Evolutionary conservation across 2,113 vertebrate species (phyloP), one percentile per base, ranked within the genome.

Genomic region (Meleagris gallopavo): DNA sequence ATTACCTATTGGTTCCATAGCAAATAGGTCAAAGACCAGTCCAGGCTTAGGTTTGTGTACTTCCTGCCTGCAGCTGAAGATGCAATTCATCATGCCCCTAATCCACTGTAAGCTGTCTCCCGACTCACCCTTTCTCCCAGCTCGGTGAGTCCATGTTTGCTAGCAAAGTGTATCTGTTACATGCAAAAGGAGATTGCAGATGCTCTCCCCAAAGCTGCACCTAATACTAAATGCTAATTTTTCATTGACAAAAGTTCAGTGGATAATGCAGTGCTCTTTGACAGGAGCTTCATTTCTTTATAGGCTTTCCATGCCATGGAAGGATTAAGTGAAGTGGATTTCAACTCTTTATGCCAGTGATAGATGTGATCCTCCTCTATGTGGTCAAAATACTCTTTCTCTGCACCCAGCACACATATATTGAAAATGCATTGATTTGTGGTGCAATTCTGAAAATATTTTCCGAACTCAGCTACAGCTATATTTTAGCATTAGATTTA

Each of bases 361-460:
- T 64, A 80, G 54, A 48, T 9, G 3, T 48, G 65, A 67, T 88
- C 84, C 36, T 88, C 27, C 13, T 58, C 43, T n/a, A 36, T 90
- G 29, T 55, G 48, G 41, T 29, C 76, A 69, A 83, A 75, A 61
- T 78, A 88, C 10, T 69, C 36, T 25, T 71, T 72, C 69, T 48
- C 57, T 78, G 34, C 30, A 45, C 77, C 65, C 54, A 50, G 27
- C 83, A 71, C 64, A 61, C 3, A 0, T 40, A 22, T 64, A 36
- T 43, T 74, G 78, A 88, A 85, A 91, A 83, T 45, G 2, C 22
- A 38, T 74, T 93, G 61, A 61, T 96, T 91, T 50, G 18, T 70
- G 55, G 32, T 50, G 17, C 58, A 79, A 41, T 79, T 58, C 64
- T 82, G 71, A 67, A 85, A 91, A 34, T 70, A 13, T 83, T 76